A percentile compares a stretch with the other conserved stretches of the same genome.
Conservation (phyloP, 2,797 vertebrate genomes). For the Tenualosa ilisha region DNA sequence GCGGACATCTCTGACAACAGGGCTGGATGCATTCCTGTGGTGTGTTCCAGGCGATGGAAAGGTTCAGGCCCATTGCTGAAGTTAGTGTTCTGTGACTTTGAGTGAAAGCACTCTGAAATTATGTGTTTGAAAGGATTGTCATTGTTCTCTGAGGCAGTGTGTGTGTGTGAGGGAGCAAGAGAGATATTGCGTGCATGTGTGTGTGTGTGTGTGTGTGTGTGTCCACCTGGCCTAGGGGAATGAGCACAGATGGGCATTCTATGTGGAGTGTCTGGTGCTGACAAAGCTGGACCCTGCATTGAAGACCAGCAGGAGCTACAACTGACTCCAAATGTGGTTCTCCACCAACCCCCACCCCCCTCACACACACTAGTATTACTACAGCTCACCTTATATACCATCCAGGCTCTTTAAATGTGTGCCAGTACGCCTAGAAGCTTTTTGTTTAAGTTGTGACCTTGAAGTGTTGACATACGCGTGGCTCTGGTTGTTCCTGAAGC, state of each 20-base stretch:
- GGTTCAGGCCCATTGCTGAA: not conserved
- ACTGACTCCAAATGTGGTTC: not conserved
- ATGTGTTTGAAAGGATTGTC: not conserved
- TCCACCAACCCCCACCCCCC: too few relatives aligned
- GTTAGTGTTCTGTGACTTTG: not conserved
- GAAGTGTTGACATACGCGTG: not conserved
- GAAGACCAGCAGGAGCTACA: not conserved
- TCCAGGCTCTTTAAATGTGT: not conserved
- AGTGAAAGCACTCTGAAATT: not conserved
- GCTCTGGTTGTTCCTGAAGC: not conserved
- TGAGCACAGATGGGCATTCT: not conserved
- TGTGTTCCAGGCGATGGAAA: not conserved
- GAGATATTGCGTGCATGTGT: not conserved
- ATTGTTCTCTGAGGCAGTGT: not conserved
- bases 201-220: not conserved
- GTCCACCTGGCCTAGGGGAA: not conserved
- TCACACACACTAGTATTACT: not conserved
- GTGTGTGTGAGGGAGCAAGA: not conserved
- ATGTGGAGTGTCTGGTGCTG: not conserved
- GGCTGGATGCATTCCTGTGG: not conserved
- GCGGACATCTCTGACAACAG: conserved; percentile 14
- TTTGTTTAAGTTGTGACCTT: not conserved
- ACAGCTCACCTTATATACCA: not conserved
- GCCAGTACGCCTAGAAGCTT: not conserved
- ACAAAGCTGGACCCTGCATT: not conserved